Base-by-base conservation (phyloP, 2,113 vertebrate genomes). In the Malurus melanocephalus region DNA sequence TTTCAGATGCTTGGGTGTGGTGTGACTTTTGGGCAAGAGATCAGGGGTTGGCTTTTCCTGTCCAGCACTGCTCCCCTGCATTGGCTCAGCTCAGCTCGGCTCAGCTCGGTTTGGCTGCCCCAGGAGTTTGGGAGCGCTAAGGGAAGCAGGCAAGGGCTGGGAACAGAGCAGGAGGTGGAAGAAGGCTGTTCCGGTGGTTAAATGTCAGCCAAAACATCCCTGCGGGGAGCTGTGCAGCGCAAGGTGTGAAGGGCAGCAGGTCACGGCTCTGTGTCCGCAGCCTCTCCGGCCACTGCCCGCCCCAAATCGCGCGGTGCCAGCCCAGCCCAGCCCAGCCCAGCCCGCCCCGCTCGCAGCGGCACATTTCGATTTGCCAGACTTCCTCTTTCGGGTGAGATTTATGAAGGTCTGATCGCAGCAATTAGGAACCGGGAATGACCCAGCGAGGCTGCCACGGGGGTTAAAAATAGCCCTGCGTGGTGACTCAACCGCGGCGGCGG, bases 321-420 rank as follows among this genome's bases (percentile, higher is more conserved):
- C 1, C 5, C 0, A 46, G 45, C 45, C 38, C 61, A 28, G 53
- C 52, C 52, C 23, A 4, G 33, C 66, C 19, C 59, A 7, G 52
- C 68, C 48, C 0, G 2, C 28, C 77, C 46, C 5, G 1, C 87
- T 91, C 30, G 0, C 57, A 64, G 74, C 21, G 1, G 30, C 24
- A 64, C 3, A 33, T 64, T 92, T 92, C 73, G 18, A 42, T 52
- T 85, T 91, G 82, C 87, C 79, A 87, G 57, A 74, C 93, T 95
- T 96, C 95, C 94, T 88, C 93, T 93, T 95, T 95, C 5, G 55
- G 45, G 27, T 59, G 87, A 92, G 60, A 90, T 91, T 88, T 87
- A 88, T 92, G 91, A 87, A 92, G 40, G 76, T 38, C 80, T 87
- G 73, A 85, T 89, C 66, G 8, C 17, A 4, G 88, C 93, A 95